phyloP scores from a whole-genome alignment of 2,797 vertebrate species.

The Sebastes minor region DNA sequence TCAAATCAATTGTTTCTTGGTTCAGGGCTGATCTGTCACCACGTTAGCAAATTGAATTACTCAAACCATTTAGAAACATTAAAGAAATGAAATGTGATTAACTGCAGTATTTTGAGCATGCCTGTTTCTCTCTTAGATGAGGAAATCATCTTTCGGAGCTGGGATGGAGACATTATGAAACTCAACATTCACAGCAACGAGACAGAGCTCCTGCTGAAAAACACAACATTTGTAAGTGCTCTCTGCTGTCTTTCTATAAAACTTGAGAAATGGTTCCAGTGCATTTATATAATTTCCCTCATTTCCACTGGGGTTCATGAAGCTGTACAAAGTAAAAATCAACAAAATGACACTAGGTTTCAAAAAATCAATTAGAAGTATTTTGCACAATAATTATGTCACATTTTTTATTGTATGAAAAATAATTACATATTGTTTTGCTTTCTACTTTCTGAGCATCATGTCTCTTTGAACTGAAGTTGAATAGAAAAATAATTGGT shows the following conservation, averaged over 20 bases:
- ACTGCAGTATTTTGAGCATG: background rate
- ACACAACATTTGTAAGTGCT: constrained; percentile 81
- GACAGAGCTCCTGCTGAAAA: constrained; percentile 75
- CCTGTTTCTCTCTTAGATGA: constrained; percentile 53
- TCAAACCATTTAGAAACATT: background rate
- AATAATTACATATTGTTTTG: background rate
- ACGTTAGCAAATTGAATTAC: background rate
- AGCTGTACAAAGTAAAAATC: background rate
- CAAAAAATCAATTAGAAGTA: background rate
- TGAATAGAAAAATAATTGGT: too few species aligned
- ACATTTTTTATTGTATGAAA: background rate
- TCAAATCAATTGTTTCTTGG: background rate
- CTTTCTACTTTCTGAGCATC: background rate
- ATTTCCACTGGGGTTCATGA: background rate
- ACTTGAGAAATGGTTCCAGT: background rate
- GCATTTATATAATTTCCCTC: background rate
- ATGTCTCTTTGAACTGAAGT: background rate
- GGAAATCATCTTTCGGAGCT: constrained; percentile 72
- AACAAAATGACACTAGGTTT: background rate
- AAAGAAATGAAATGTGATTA: background rate
- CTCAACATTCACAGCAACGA: constrained; percentile 60
- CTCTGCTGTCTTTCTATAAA: background rate
- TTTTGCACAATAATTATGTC: background rate
- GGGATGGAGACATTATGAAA: constrained; percentile 76
- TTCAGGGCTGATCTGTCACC: background rate